Evolutionary conservation across 2,797 vertebrate genomes (phyloP), one percentile per base, ranked within the genome.

Genomic region (Propithecus deckenii): DNA sequence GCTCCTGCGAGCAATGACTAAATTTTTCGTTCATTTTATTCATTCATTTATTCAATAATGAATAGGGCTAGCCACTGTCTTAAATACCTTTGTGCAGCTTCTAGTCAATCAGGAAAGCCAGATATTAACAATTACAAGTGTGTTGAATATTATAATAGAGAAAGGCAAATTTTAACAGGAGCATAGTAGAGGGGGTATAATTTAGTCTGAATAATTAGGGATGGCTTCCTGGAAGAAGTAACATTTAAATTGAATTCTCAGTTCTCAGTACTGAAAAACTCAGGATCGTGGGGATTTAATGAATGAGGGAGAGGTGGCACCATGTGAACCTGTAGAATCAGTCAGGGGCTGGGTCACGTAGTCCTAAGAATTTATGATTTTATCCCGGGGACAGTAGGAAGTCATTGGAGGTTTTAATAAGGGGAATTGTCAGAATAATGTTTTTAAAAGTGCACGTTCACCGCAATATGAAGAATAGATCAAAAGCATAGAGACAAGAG

Each of bases 11-110:
- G 20, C 17, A 61, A 28, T 90, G 65, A 69, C 23, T 43, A 61
- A 46, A 25, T 38, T 95, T 94, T 95, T 76, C 25, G 48, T 61
- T 93, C 55, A 69, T 86, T 91, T 74, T 75, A 75, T 80, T 86
- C 43, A 61, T 74, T 52, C 43, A 59, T 35, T 35, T 35, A 35
- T 35, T 35, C 35, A 35, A 1, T 61, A 80, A 69, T 46, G 50
- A 89, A 38, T 80, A 48, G 28, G 25, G 55, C 5, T 61, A 52
- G 8, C 25, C 35, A 43, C 30, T 46, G 14, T 52, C 20, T 85
- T 95, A 81, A 89, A 71, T 76, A 61, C 59, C 18, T 8, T 93
- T 20, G 1, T 30, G 59, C 81, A 86, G 12, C 5, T 81, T 88
- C 71, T 84, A 55, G 18, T 84, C 63, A 43, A 65, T 78, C 71